Percentiles rank a stretch among this genome's conserved stretches.
phyloP scores from a whole-genome alignment of 2,888 invertebrate genomes.

The Gryllus longicercus region DNA sequence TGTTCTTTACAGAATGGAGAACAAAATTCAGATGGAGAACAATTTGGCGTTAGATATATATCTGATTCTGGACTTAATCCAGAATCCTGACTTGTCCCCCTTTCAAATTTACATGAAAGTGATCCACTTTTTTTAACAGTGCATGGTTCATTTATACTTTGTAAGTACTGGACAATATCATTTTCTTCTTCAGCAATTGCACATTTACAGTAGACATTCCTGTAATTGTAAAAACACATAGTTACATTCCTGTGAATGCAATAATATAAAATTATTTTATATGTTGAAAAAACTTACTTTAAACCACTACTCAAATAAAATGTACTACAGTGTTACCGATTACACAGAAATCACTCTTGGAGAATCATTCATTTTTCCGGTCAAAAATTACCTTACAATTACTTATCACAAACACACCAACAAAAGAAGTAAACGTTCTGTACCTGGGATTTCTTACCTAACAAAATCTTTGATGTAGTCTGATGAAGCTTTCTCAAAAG shows the following conservation, averaged over 20 bases:
- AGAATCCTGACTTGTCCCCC: conserved; percentile 41
- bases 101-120: conserved; percentile 36
- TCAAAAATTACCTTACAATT: too few species aligned
- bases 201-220: conserved; percentile 54
- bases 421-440: background rate
- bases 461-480: conserved; percentile 45
- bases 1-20: background rate
- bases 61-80: conserved; percentile 49
- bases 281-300: too few species aligned
- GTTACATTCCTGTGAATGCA: conserved; percentile 18
- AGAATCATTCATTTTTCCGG: too few species aligned
- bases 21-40: conserved; percentile 45
- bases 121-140: conserved; percentile 38
- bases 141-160: conserved; percentile 44
- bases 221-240: conserved; percentile 43
- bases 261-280: background rate
- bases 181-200: conserved; percentile 52
- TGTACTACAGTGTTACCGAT: too few species aligned
- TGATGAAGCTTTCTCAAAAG: conserved; percentile 31
- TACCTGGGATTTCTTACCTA: conserved; percentile 43
- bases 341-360: background rate
- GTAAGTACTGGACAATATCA: conserved; percentile 51
- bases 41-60: conserved; percentile 52
- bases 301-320: too few species aligned
- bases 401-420: background rate